phyloP scores from a whole-genome alignment of 1,140 invertebrate species.

The Drosophila triauraria region DNA sequence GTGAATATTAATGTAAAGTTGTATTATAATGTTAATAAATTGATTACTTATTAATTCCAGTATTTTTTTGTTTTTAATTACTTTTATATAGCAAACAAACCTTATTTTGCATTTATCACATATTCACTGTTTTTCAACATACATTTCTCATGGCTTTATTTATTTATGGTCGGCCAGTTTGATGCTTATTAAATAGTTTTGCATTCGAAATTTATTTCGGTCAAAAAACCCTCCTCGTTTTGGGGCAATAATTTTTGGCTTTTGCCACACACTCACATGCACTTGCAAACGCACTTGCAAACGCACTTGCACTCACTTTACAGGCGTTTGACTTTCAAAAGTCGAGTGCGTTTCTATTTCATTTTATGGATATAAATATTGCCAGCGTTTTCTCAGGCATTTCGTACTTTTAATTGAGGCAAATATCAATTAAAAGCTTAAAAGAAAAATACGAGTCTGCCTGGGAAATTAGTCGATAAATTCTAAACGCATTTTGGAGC shows the following conservation, averaged over 20 bases:
- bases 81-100: too few relatives aligned
- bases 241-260: slow-evolving; percentile 61
- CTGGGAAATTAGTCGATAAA: slow-evolving; percentile 28
- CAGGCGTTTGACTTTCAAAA: slow-evolving; percentile 46
- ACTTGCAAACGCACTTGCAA: neutral
- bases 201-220: slow-evolving; percentile 70
- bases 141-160: slow-evolving; percentile 61
- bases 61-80: neutral
- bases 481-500: slow-evolving; percentile 19
- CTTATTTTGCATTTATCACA: neutral
- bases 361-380: slow-evolving; percentile 43
- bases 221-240: slow-evolving; percentile 26
- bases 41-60: neutral
- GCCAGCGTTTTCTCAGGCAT: slow-evolving; percentile 25
- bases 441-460: neutral
- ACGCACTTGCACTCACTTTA: slow-evolving; percentile 46
- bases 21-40: too few relatives aligned
- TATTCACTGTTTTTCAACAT: slow-evolving; percentile 16
- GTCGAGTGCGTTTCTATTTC: slow-evolving; percentile 41
- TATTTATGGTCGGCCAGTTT: slow-evolving; percentile 68
- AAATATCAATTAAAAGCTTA: slow-evolving; percentile 37
- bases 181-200: slow-evolving; percentile 81
- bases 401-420: slow-evolving; percentile 45
- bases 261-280: slow-evolving; percentile 24
- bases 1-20: too few relatives aligned